A percentile compares a stretch with the other conserved stretches of the same genome.
Evolutionary conservation across 2,797 vertebrate species (phyloP).

Genomic region (Natrix natrix): DNA sequence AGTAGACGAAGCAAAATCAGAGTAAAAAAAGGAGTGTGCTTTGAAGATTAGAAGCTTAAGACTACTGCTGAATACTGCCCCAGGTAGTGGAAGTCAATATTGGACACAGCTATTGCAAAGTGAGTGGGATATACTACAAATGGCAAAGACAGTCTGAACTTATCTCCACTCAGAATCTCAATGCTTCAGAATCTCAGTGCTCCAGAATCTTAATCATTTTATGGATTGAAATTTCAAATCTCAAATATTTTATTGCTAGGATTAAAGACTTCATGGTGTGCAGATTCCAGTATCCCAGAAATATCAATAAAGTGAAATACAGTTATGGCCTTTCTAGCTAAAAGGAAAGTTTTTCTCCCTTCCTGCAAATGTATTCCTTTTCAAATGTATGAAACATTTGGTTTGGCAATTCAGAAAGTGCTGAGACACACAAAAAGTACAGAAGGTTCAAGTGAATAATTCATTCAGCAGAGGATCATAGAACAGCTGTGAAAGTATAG

Average conservation of each 20-base stretch:
- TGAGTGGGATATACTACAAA: neutral
- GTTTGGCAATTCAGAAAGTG: conserved; percentile 60
- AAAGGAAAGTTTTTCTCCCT: conserved; percentile 10
- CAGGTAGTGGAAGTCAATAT: neutral
- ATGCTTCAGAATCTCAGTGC: neutral
- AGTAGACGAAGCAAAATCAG: neutral
- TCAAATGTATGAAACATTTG: conserved; percentile 55
- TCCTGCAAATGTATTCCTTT: conserved; percentile 58
- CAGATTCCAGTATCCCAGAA: conserved; percentile 58
- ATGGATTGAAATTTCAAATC: conserved; percentile 32
- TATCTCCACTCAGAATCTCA: neutral
- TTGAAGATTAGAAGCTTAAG: neutral
- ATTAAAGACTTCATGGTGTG: conserved; percentile 37
- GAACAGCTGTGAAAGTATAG: conserved; percentile 59
- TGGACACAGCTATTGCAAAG: neutral
- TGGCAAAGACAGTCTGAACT: neutral
- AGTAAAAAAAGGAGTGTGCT: neutral
- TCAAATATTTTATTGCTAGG: conserved; percentile 53
- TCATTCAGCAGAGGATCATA: conserved; percentile 55
- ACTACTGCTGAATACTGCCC: neutral
- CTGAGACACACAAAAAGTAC: conserved; percentile 67
- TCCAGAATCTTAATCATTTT: neutral
- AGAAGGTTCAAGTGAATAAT: conserved; percentile 65
- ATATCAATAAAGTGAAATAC: conserved; percentile 55
- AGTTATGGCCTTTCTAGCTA: conserved; percentile 56